phyloP scores from a whole-genome alignment of 1,140 invertebrate species.

The Stegodyphus mimosarum region DNA sequence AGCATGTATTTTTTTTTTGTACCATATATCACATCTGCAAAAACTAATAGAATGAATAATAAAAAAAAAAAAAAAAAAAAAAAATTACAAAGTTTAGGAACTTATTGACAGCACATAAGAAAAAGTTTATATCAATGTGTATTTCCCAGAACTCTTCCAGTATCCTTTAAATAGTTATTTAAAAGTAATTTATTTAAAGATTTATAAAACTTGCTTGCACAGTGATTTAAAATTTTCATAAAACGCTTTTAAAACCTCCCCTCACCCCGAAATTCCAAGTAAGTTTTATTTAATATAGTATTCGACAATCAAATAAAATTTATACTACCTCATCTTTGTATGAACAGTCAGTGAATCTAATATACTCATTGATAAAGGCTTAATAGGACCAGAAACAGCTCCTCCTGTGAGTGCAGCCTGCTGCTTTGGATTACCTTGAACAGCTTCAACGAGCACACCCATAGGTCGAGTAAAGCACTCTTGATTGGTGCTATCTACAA shows the following conservation, averaged over 20 bases:
- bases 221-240: background rate
- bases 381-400: slow-evolving; percentile 76
- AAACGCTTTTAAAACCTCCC: background rate
- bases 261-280: too few relatives aligned
- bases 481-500: slow-evolving; percentile 70
- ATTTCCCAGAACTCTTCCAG: too few relatives aligned
- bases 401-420: slow-evolving; percentile 69
- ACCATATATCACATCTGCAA: too few relatives aligned
- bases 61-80: too few relatives aligned
- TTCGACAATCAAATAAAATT: background rate
- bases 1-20: too few relatives aligned
- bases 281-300: too few relatives aligned
- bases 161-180: too few relatives aligned
- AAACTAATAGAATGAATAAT: too few relatives aligned
- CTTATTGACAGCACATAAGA: too few relatives aligned
- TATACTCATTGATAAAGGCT: slow-evolving; percentile 90
- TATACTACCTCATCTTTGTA: slow-evolving; percentile 85
- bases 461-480: slow-evolving; percentile 78
- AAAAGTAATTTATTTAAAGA: background rate
- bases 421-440: slow-evolving; percentile 76
- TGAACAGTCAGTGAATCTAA: slow-evolving; percentile 96
- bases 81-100: too few relatives aligned
- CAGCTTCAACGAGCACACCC: slow-evolving; percentile 87
- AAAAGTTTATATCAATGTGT: too few relatives aligned
- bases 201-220: too few relatives aligned